These are phyloP conservation scores for Petromus typicus DNA, from an alignment of 2,113 vertebrate genomes.

Conservation along the genomic window DNA sequence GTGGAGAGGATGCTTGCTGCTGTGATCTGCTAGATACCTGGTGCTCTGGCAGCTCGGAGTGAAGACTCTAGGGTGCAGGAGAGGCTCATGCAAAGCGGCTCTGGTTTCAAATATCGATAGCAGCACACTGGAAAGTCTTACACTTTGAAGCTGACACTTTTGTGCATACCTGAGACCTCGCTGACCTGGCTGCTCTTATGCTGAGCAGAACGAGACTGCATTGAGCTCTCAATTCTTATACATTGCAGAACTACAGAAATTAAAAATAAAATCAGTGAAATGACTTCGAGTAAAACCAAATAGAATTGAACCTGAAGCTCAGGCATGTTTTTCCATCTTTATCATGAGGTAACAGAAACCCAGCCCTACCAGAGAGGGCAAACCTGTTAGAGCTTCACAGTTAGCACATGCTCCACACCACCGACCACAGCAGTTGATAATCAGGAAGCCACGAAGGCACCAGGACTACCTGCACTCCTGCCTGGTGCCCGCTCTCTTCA, in stretches of 20 bases:
- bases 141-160: neutral
- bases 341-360: neutral
- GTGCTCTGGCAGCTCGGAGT: rapidly evolving
- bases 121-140: neutral
- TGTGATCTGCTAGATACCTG: neutral
- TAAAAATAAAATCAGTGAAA: neutral
- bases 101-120: neutral
- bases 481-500: rapidly evolving
- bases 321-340: neutral
- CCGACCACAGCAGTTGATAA: neutral
- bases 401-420: no score
- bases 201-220: neutral
- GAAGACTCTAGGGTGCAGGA: neutral
- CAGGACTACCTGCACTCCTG: neutral
- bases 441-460: neutral
- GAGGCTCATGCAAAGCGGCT: rapidly evolving
- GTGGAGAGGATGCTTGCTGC: neutral
- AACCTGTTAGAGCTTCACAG: no score
- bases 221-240: neutral
- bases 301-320: neutral
- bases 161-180: neutral
- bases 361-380: no score
- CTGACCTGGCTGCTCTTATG: neutral
- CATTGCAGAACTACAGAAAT: neutral
- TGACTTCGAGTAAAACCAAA: neutral